Conservation (phyloP, 2,888 invertebrate species). For the Phaonia tiefii region DNA sequence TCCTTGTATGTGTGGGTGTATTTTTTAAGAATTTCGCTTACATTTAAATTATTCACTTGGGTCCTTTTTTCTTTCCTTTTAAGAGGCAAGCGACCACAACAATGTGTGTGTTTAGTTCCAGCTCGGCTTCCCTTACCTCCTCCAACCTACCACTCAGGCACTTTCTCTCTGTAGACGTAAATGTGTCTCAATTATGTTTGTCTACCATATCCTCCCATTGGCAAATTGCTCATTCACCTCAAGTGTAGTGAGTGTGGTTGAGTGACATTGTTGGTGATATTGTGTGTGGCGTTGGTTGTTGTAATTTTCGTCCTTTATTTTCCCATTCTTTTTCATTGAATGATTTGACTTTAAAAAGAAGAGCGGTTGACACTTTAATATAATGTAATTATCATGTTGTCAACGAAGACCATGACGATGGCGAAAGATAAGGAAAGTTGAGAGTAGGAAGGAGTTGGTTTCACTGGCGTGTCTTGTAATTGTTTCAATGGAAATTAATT, state of each 20-base stretch:
- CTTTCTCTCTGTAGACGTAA: neutral
- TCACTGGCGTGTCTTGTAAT: constrained; percentile 19
- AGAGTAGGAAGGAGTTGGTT: constrained; percentile 14
- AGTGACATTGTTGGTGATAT: neutral
- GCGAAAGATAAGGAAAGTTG: constrained; percentile 12
- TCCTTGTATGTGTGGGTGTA: neutral
- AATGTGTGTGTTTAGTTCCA: neutral
- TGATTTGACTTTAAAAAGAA: constrained; percentile 41
- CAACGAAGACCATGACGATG: neutral
- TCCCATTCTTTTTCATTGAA: constrained; percentile 16
- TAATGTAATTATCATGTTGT: constrained; percentile 49
- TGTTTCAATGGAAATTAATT: constrained; percentile 43
- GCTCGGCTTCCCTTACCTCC: no score
- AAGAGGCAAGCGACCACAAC: neutral
- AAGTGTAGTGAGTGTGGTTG: neutral
- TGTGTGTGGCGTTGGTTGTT: neutral
- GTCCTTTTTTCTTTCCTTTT: constrained; percentile 13
- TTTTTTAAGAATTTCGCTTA: constrained; percentile 4
- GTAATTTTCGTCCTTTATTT: neutral
- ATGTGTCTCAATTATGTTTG: neutral
- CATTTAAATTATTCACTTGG: constrained; percentile 39
- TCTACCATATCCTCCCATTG: neutral
- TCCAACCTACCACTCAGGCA: no score
- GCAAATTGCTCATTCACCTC: neutral
- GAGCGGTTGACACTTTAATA: constrained; percentile 48